Conservation (phyloP, 2,888 invertebrate species). For the Drosophila cognata region DNA sequence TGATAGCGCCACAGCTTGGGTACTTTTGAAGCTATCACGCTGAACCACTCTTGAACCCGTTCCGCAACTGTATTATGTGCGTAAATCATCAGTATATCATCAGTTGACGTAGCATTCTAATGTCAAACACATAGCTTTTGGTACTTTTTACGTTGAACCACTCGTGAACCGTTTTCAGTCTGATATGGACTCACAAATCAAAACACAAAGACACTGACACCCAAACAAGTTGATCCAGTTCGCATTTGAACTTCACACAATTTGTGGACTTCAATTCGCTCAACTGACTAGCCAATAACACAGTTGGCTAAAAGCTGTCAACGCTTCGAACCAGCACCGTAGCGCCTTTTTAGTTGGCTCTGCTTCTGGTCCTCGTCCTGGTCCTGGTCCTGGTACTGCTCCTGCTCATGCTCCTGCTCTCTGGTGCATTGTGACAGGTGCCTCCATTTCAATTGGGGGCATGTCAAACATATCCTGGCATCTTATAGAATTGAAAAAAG, state of each 20-base stretch:
- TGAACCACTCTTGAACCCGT: background rate
- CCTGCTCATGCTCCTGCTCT: background rate
- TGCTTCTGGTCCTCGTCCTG: background rate
- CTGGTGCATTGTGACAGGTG: slow-evolving; percentile 46
- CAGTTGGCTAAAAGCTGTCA: slow-evolving; percentile 41
- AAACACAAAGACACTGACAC: background rate
- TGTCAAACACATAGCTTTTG: background rate
- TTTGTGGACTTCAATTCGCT: background rate
- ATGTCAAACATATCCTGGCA: slow-evolving; percentile 50
- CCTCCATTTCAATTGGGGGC: slow-evolving; percentile 15
- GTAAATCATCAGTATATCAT: background rate
- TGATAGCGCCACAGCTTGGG: no score
- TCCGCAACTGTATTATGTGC: background rate
- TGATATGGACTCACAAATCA: background rate
- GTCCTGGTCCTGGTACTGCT: background rate
- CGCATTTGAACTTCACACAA: slow-evolving; percentile 1
- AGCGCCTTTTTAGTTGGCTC: slow-evolving; percentile 8
- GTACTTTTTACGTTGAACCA: background rate
- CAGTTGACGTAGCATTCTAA: background rate
- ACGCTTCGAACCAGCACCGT: slow-evolving; percentile 5
- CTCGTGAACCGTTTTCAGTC: background rate
- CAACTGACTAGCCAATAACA: background rate
- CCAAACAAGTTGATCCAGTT: slow-evolving; percentile 4
- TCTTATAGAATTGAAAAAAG: slow-evolving; percentile 26
- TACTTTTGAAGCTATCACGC: background rate